Evolutionary conservation across 2,888 invertebrate species (phyloP), one percentile per base, ranked within the genome.

Genomic region (Mechanitis messenoides): DNA sequence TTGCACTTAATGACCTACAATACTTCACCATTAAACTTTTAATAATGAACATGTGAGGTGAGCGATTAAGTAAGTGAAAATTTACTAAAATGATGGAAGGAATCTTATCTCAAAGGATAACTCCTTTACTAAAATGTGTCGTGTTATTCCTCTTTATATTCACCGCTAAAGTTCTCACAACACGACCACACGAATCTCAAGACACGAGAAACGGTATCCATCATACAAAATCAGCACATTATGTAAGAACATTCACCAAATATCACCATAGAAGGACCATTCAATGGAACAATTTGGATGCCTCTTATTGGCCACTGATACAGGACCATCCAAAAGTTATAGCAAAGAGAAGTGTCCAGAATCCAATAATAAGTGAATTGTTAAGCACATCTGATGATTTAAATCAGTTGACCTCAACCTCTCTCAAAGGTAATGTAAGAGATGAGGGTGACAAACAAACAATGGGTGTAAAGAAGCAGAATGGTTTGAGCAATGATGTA

Each of bases 241-340:
- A 87, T 71, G 87, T 89, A n/a, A 78, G 90, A 55, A 87, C 88
- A 3, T 90, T 89, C 67, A 89, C 87, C 0, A 90, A 89, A 75
- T 87, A 89, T 59, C 90, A 89, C 47, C 90, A 90, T 61, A 83
- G 87, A 69, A 78, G 90, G 62, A 85, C 86, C 31, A 86, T 81
- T 61, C 86, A 85, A 50, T 83, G 85, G 83, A 83, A 83, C 59
- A 78, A 77, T 58, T 78, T 75, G 62, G 85, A 85, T 61, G 58
- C 75, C 1, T 75, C 70, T 62, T 77, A 84, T 62, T 81, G 78
- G 78, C 73, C 78, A 57, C 58, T 72, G 11, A 70, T 71, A 53
- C 74, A 77, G 54, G 81, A 82, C 20, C 76, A 80, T 12, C 74
- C 77, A 33, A 82, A 75, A 65, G 68, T 73, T 3, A 74, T 82